Base-by-base conservation (phyloP, 53 echinoderm and acorn worm genomes). In the Paracentrotus lividus region DNA sequence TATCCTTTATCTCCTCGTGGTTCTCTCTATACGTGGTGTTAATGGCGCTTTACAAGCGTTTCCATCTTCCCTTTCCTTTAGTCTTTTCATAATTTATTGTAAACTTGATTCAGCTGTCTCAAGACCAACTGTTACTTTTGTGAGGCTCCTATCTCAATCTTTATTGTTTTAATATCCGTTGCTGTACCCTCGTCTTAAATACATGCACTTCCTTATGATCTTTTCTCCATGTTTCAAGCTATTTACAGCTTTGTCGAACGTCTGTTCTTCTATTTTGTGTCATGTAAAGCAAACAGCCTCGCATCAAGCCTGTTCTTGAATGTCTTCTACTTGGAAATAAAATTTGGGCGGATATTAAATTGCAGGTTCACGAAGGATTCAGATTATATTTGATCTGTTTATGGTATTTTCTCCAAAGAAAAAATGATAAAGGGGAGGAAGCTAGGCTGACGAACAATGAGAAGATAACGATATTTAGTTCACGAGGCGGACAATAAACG, bases 141-240 rank as follows among this genome's bases (percentile, higher is more conserved):
- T 47, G n/a, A 76, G 42, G 76, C 76, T 12, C 81, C 44, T 81
- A 12, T 81, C 47, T 42, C n/a, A 45, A 0, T 81, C 3, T 26
- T 26, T 23, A 81, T 38, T 81, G 81, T 81, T 81, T 72, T 81
- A n/a, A n/a, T n/a, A 45, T 47, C 81, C n/a, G 18, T 42, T 76
- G 10, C 38, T 47, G n/a, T n/a, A n/a, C n/a, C n/a, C n/a, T 27
- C 49, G 1, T 81, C 27, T 26, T 47, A 24, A 2, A 23, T 26
- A 21, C 18, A 1, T 72, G 5, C 8, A 26, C 47, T 45, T 81
- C 24, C 47, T 26, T 81, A 2, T 49, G 1, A n/a, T 81, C 45
- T 45, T n/a, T 23, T 20, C 8, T 24, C 8, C 81, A 81, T 81
- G 27, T 45, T 81, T n/a, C n/a, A 26, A 47, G 18, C 8, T 81